Base-by-base conservation (phyloP, 2,888 invertebrate genomes). In the Oithona nana region DNA sequence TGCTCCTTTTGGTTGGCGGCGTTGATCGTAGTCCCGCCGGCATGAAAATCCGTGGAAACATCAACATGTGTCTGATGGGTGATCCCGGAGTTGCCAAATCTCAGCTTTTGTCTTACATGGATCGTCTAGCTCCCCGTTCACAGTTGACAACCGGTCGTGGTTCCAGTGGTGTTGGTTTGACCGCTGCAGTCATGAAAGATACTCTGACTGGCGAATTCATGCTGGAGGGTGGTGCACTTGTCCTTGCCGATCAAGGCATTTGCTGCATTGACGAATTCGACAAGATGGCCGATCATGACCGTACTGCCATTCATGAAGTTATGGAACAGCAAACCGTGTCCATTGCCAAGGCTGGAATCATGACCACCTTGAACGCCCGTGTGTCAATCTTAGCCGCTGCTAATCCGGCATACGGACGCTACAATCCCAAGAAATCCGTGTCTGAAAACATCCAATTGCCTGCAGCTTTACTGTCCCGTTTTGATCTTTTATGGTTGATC, bases 251-350 rank as follows among this genome's bases (percentile, higher is more conserved):
- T 75, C 86, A 89, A 64, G 67, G 67, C 26, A 86, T 94, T 64
- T 98, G 98, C 74, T 98, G 97, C 74, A 98, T 99, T 72, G 98
- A 99, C 73, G 98, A 99, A 77, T 99, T 99, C 74, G 98, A 99
- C 76, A 99, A 98, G 77, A 95, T 98, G 97, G 88, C 92, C 57
- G 97, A 98, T 67, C 74, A 76, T 51, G 97, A 98, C 75, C 81
- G 94, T 70, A 92, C 92, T 0, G 89, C 94, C 63, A 93, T 95
- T 68, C 94, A 95, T 73, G 94, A 95, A 77, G 94, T 94, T 50
- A 93, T 93, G 93, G 98, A 98, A 76, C 98, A 99, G 71, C 98
- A 99, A 76, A 99, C 98, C 16, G 95, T 99, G 67, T 94, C 94
- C 63, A 97, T 98, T 69, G 97, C 98, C 20, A 98, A 98, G 84